A percentile compares a stretch with the other conserved stretches of the same genome.
Evolutionary conservation across 1,140 invertebrate species (phyloP).

Genomic region (Reticulitermes speratus): DNA sequence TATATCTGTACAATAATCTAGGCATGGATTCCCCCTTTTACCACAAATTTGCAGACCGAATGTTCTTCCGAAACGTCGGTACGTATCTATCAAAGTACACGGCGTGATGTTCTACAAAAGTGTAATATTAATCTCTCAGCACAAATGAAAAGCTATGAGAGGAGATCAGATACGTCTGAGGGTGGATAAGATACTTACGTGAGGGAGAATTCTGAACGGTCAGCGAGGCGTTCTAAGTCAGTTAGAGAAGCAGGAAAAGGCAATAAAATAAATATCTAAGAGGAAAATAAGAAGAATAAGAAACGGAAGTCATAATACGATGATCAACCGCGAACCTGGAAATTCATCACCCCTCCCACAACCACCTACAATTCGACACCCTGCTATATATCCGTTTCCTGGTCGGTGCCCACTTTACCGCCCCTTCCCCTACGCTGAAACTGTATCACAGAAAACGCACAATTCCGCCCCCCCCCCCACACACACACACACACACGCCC

Average conservation of each 20-base stretch:
- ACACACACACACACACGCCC: too few species aligned
- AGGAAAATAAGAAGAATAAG: neutral
- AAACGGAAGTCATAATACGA: conserved; percentile 16
- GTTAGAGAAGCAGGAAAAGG: neutral
- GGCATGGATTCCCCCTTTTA: too few species aligned
- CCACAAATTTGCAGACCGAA: too few species aligned
- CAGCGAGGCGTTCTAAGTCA: neutral
- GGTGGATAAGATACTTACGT: too few species aligned
- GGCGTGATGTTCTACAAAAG: too few species aligned
- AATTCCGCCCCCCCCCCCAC: neutral
- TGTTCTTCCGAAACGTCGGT: too few species aligned
- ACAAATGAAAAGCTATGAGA: too few species aligned
- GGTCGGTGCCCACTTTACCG: neutral
- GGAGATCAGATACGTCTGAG: too few species aligned
- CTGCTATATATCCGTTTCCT: neutral
- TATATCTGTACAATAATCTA: too few species aligned
- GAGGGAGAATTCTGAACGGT: neutral
- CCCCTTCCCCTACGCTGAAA: neutral
- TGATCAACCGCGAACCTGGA: conserved; percentile 8
- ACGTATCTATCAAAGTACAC: too few species aligned
- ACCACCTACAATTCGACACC: conserved; percentile 11
- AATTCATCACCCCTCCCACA: neutral
- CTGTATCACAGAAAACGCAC: neutral
- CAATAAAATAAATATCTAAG: neutral
- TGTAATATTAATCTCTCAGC: too few species aligned